Evolutionary conservation across 1,140 invertebrate species (phyloP).

Genomic region (Bombus cullumanus): DNA sequence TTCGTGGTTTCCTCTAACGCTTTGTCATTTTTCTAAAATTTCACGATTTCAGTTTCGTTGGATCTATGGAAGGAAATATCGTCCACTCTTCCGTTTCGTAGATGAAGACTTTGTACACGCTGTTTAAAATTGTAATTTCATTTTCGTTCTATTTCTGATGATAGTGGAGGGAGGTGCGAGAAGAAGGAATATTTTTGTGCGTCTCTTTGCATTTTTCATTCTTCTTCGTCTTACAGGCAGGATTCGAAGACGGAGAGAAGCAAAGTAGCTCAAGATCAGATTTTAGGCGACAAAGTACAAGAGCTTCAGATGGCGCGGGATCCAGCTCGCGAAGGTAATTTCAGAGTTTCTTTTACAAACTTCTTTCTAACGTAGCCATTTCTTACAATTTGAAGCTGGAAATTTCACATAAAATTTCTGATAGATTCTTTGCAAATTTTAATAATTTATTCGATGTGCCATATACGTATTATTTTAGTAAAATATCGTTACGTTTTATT

Average conservation of each 20-base stretch:
- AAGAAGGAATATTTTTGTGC: not conserved
- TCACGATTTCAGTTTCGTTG: too few species aligned
- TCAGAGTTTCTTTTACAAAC: not conserved
- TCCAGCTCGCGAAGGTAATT: conserved; percentile 70
- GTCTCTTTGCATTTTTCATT: too few species aligned
- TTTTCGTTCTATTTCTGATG: not conserved
- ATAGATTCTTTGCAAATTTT: not conserved
- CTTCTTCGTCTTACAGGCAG: conserved; percentile 58
- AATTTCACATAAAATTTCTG: not conserved
- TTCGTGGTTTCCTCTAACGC: not conserved
- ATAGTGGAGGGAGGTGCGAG: not conserved
- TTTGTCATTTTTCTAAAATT: too few species aligned
- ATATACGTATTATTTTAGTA: not conserved
- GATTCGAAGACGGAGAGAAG: conserved; percentile 52
- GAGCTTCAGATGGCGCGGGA: conserved; percentile 67
- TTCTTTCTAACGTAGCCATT: not conserved
- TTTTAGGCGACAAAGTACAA: conserved; percentile 64
- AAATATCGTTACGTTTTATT: not conserved
- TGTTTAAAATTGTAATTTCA: not conserved
- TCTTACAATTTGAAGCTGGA: too few species aligned
- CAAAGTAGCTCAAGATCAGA: conserved; percentile 58
- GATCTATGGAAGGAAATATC: too few species aligned
- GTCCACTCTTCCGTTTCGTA: too few species aligned
- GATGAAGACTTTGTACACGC: too few species aligned
- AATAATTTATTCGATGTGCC: not conserved